Evolutionary conservation across 2,113 vertebrate genomes (phyloP).

Genomic region (Poicephalus gulielmi): DNA sequence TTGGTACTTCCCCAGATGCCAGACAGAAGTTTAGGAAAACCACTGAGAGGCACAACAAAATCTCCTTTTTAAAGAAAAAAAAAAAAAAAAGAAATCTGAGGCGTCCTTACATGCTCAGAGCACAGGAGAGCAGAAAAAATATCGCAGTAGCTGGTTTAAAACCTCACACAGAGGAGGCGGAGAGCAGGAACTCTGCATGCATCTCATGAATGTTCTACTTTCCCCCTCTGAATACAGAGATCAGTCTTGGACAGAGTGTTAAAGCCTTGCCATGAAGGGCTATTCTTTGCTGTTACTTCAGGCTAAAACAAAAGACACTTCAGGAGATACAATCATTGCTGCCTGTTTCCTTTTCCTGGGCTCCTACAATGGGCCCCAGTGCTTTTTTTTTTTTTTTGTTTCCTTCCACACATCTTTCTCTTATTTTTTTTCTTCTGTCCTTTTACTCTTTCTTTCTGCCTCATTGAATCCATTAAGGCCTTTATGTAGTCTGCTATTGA

Average conservation of each 20-base stretch:
- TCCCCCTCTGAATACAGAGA: conserved; percentile 90
- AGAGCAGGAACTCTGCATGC: conserved; percentile 89
- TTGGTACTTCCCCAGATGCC: conserved; percentile 46
- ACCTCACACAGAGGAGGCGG: conserved; percentile 65
- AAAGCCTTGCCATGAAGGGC: conserved; percentile 84
- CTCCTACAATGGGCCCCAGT: conserved; percentile 80
- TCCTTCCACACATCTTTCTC: conserved; percentile 78
- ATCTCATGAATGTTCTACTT: conserved; percentile 94
- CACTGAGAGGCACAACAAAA: conserved; percentile 49
- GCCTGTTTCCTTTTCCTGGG: conserved; percentile 80
- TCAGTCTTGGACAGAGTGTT: conserved; percentile 82
- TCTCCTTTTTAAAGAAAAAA: neutral
- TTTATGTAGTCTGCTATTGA: conserved; percentile 75
- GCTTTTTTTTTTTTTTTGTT: conserved; percentile 66
- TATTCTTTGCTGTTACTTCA: conserved; percentile 84
- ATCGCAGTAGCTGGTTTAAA: conserved; percentile 57
- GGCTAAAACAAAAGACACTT: conserved; percentile 90
- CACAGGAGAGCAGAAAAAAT: conserved; percentile 35
- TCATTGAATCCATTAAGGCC: conserved; percentile 84
- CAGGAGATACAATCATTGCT: conserved; percentile 84
- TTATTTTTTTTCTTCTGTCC: conserved; percentile 72
- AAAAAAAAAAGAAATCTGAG: conserved; percentile 34
- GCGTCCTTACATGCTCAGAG: conserved; percentile 66
- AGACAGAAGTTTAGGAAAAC: conserved; percentile 70
- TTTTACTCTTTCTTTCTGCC: conserved; percentile 79